Percentiles rank a stretch among this genome's conserved stretches.
These are phyloP conservation scores for Nyleta sp. DNA, from an alignment of 2,888 invertebrate genomes.

Conservation along the genomic window DNA sequence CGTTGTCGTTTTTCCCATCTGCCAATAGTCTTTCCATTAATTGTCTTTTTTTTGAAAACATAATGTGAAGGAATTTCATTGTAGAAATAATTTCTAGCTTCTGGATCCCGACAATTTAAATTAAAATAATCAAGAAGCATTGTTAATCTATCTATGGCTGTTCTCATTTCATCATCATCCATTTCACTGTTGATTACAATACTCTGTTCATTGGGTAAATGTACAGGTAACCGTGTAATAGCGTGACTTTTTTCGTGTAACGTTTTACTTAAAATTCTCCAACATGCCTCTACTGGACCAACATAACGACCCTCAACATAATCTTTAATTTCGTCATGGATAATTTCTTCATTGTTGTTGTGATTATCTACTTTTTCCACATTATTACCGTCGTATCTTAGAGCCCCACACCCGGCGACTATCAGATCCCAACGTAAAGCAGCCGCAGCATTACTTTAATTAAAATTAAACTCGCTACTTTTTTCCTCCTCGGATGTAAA, in stretches of 20 bases:
- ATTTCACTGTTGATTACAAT: background rate
- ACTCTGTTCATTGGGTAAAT: background rate
- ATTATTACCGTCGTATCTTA: slow-evolving; percentile 19
- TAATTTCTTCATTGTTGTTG: slow-evolving; percentile 13
- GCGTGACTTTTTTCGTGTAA: background rate
- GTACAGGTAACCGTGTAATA: background rate
- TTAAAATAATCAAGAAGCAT: slow-evolving; percentile 8
- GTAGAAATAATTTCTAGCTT: slow-evolving; percentile 11
- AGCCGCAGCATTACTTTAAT: slow-evolving; percentile 42
- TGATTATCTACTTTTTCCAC: slow-evolving; percentile 7
- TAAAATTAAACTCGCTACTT: slow-evolving; percentile 26
- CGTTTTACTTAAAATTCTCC: slow-evolving; percentile 7
- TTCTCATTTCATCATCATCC: background rate
- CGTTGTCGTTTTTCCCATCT: background rate
- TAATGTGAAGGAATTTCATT: slow-evolving; percentile 6
- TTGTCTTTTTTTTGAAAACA: background rate
- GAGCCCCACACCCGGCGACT: background rate
- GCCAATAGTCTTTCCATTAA: background rate
- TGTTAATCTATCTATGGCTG: background rate
- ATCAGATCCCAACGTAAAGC: slow-evolving; percentile 18
- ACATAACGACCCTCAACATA: slow-evolving; percentile 12
- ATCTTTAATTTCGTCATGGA: slow-evolving; percentile 29
- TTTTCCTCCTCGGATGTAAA: slow-evolving; percentile 32
- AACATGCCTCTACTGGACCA: slow-evolving; percentile 17
- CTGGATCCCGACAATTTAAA: slow-evolving; percentile 1